phyloP scores from a whole-genome alignment of 2,888 invertebrate species.

The Mamestra brassicae region DNA sequence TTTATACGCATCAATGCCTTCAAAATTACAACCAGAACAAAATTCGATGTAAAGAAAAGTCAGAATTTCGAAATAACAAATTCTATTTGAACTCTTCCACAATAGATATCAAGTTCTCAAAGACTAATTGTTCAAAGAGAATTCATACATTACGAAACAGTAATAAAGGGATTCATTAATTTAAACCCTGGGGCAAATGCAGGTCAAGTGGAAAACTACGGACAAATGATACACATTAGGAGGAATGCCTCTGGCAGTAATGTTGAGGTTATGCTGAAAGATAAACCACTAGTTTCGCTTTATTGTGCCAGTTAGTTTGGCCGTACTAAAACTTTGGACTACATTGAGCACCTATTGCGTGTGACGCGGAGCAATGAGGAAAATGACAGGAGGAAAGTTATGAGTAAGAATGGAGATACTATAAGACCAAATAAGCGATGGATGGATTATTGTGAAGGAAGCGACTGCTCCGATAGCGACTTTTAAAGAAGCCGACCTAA shows the following conservation, averaged over 20 bases:
- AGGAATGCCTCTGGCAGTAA: slow-evolving; percentile 48
- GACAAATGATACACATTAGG: slow-evolving; percentile 72
- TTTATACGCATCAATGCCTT: neutral
- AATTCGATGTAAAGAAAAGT: neutral
- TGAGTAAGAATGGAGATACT: neutral
- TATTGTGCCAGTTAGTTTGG: slow-evolving; percentile 3
- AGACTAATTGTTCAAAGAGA: slow-evolving; percentile 43
- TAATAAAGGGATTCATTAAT: slow-evolving; percentile 69
- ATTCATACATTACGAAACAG: slow-evolving; percentile 51
- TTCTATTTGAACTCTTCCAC: slow-evolving; percentile 14
- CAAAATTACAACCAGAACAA: slow-evolving; percentile 1
- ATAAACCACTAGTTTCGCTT: slow-evolving; percentile 23
- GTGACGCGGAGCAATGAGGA: neutral
- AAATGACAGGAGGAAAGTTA: neutral
- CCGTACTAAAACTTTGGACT: slow-evolving; percentile 6
- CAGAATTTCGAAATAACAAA: neutral
- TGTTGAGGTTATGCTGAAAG: slow-evolving; percentile 28
- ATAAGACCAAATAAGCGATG: neutral
- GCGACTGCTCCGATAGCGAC: too few relatives aligned
- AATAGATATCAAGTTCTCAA: slow-evolving; percentile 23
- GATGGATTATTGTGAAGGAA: neutral
- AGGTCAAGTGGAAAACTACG: slow-evolving; percentile 71
- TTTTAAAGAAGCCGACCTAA: too few relatives aligned
- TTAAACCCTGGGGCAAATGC: slow-evolving; percentile 64
- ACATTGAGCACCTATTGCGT: neutral